Conservation (phyloP, 2,888 invertebrate genomes). For the Brachypalpus laphriformis region DNA sequence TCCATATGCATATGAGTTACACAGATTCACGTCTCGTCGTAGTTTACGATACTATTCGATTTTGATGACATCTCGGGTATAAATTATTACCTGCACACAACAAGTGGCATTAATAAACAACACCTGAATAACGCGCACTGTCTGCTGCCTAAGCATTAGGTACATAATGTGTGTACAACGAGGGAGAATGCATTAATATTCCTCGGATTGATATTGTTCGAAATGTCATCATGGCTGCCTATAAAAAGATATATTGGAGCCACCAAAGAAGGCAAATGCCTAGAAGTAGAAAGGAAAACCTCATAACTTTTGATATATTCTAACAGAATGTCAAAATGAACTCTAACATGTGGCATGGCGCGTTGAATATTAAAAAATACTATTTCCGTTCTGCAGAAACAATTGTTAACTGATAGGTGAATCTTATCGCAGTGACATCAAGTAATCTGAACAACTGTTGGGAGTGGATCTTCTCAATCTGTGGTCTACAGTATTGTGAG, state of each 20-base stretch:
- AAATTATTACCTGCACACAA: constrained; percentile 60
- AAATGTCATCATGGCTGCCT: constrained; percentile 60
- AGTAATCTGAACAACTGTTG: constrained; percentile 40
- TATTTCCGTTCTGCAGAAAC: constrained; percentile 55
- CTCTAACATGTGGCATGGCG: constrained; percentile 20
- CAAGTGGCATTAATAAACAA: constrained; percentile 62
- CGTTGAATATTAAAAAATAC: constrained; percentile 56
- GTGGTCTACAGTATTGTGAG: not conserved
- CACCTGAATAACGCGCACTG: constrained; percentile 54
- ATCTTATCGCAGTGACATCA: constrained; percentile 39
- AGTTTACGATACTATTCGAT: constrained; percentile 67
- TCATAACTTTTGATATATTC: constrained; percentile 61
- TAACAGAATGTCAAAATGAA: constrained; percentile 55
- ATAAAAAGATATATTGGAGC: constrained; percentile 68
- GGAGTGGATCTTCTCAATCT: constrained; percentile 6
- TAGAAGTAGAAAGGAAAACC: constrained; percentile 46
- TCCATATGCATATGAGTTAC: constrained; percentile 29
- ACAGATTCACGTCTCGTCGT: constrained; percentile 42
- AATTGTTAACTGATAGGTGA: constrained; percentile 16
- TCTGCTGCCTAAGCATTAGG: constrained; percentile 38
- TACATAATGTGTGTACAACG: not conserved
- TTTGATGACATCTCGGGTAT: constrained; percentile 66
- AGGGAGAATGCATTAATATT: constrained; percentile 23
- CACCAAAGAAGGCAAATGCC: constrained; percentile 65
- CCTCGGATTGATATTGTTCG: constrained; percentile 49